These are phyloP conservation scores for Pampus argenteus DNA, from an alignment of 2,797 vertebrate genomes.

Conservation along the genomic window DNA sequence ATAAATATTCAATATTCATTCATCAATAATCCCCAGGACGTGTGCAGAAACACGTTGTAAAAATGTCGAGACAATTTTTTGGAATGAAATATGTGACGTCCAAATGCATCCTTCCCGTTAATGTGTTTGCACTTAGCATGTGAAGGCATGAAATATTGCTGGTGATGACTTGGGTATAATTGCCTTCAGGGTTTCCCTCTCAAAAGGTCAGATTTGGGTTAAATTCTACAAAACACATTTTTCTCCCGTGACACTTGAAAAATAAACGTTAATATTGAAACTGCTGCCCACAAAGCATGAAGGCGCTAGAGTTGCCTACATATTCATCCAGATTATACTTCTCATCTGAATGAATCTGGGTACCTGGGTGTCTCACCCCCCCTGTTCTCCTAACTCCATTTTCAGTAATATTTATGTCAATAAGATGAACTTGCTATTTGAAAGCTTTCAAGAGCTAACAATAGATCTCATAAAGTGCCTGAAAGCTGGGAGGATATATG, in stretches of 20 bases:
- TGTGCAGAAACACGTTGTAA: not conserved
- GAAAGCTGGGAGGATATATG: conserved; percentile 5
- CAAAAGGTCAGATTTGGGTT: conserved; percentile 1
- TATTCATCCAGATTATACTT: not conserved
- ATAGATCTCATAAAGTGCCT: conserved; percentile 8
- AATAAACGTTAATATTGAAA: not conserved
- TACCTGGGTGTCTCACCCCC: too few relatives aligned
- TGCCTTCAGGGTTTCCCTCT: conserved; percentile 7
- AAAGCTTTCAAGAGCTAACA: conserved; percentile 12
- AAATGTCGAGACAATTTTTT: not conserved
- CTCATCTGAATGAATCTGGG: conserved; percentile 1
- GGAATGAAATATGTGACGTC: not conserved
- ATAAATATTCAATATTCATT: not conserved
- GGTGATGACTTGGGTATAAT: not conserved
- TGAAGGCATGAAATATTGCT: not conserved
- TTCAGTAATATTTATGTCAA: conserved; percentile 17
- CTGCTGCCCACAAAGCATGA: not conserved
- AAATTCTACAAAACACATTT: not conserved
- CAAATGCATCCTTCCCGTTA: not conserved
- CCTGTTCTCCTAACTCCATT: conserved; percentile 5
- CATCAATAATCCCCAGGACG: not conserved
- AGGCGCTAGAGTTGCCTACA: too few relatives aligned
- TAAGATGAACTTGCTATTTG: conserved; percentile 25
- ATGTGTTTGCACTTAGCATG: not conserved
- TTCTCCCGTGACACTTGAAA: not conserved